Evolutionary conservation across 2,888 invertebrate genomes (phyloP), one percentile per base, ranked within the genome.

Genomic region (Amiota communis): DNA sequence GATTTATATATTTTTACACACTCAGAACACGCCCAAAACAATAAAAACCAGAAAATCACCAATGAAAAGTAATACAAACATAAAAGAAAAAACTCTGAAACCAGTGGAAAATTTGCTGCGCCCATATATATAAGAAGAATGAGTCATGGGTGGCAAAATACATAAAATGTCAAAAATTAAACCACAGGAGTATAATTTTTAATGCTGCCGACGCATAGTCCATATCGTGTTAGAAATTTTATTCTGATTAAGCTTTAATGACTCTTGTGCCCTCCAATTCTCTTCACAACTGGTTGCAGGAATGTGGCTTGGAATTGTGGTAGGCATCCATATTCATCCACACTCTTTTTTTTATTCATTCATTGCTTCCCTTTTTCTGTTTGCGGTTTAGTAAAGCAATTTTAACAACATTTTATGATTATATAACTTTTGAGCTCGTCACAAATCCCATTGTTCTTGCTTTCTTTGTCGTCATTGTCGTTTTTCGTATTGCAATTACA

Each of bases 1-100:
- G 61, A 63, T 63, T 63, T 63, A 63, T 23, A 36, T 2, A 23
- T 23, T 23, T 23, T 23, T 23, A 23, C 11, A 63, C 61, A n/a
- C 23, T 13, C 61, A 57, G 17, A 9, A 17, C 10, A 11, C 1
- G 36, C 36, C 20, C 15, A 13, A n/a, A n/a, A n/a, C 10, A 13
- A 13, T 15, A 36, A n/a, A 13, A 13, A 65, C 51, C 59, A 67
- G 56, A 74, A 76, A 76, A 77, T n/a, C n/a, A n/a, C n/a, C n/a
- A n/a, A n/a, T n/a, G n/a, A n/a, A n/a, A n/a, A n/a, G n/a, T n/a
- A 73, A 72, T 71, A 70, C 67, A 49, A 47, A 20, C 47, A 68
- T 9, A 11, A 61, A 48, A 23, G 23, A 23, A 23, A 23, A 36
- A n/a, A n/a, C n/a, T n/a, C n/a, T n/a, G n/a, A n/a, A n/a, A n/a